Evolutionary conservation across 2,888 invertebrate genomes (phyloP), one percentile per base, ranked within the genome.

Genomic region (Glomeris marginata): DNA sequence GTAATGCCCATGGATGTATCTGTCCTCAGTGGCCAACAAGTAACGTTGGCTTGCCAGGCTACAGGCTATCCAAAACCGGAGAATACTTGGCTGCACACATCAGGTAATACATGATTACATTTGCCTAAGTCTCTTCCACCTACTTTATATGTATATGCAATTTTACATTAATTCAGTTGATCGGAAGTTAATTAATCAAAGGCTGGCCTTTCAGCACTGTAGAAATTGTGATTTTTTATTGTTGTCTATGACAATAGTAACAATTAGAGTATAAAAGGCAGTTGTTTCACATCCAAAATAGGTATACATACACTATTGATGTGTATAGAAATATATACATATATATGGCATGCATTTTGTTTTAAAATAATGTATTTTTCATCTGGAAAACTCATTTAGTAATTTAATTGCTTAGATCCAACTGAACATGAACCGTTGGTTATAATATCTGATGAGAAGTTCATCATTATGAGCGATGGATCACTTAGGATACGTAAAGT

Each of bases 61-160:
- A 34, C 41, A n/a, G 50, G 50, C 13, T 50, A 37, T 34, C 50
- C 50, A 33, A 35, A 40, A 47, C 50, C 50, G 1, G 18, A 8
- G 13, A 36, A 45, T 15, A 18, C 18, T 10, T 50, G 50, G 50
- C 46, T 37, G 37, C 33, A 34, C 33, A 41, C 13, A 20, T 18
- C 4, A 41, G 21, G 41, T 41, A 41, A 41, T 15, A 41, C 4
- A 16, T 38, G 8, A 5, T 13, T 11, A 11, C 40, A 40, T 40
- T 10, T 40, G n/a, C 6, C 40, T 15, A 40, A 36, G 13, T 13
- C 10, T 36, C n/a, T 10, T 10, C 36, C 36, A 36, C 10, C n/a
- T 13, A 36, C 10, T 36, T 13, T 13, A 36, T 11, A 10, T 36
- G 13, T 11, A 36, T 13, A 11, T 36, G n/a, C n/a, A n/a, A n/a